Percentiles rank a stretch among this genome's conserved stretches.
Conservation (phyloP, 2,797 vertebrate species). For the Sebastes matsubarae region DNA sequence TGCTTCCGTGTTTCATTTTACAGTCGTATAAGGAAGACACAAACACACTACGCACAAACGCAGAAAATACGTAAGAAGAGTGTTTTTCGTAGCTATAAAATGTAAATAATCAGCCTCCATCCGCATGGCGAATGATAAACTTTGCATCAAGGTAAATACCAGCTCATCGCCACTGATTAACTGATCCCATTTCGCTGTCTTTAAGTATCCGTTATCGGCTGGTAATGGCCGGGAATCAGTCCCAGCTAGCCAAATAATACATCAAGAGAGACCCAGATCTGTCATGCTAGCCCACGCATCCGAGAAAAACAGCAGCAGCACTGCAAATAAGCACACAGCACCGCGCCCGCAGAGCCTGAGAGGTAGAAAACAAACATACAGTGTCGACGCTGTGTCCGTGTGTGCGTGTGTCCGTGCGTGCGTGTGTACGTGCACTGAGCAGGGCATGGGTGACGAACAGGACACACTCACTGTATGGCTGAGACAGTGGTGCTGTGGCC, state of each 20-base stretch:
- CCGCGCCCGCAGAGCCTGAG: conserved; percentile 23
- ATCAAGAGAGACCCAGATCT: conserved; percentile 73
- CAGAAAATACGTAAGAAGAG: background rate
- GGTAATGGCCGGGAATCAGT: conserved; percentile 51
- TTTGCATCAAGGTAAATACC: conserved; percentile 11
- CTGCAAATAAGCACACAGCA: conserved; percentile 25
- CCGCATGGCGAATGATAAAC: background rate
- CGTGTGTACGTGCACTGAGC: background rate
- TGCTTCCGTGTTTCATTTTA: background rate
- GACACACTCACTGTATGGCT: background rate
- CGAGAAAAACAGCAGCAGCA: conserved; percentile 30
- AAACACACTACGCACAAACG: background rate
- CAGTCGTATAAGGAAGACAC: background rate
- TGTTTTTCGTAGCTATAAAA: background rate
- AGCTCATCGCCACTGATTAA: conserved; percentile 19
- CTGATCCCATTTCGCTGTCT: conserved; percentile 7
- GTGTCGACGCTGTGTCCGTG: background rate
- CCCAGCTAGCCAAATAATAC: conserved; percentile 38
- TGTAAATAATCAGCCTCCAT: background rate
- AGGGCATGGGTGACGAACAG: background rate
- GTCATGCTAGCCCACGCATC: conserved; percentile 61
- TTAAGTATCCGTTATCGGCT: conserved; percentile 44
- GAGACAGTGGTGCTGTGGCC: background rate
- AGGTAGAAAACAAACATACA: conserved; percentile 5
- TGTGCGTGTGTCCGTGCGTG: conserved; percentile 3